phyloP scores from a whole-genome alignment of 2,113 vertebrate genomes.

The Dicerorhinus sumatrensis region DNA sequence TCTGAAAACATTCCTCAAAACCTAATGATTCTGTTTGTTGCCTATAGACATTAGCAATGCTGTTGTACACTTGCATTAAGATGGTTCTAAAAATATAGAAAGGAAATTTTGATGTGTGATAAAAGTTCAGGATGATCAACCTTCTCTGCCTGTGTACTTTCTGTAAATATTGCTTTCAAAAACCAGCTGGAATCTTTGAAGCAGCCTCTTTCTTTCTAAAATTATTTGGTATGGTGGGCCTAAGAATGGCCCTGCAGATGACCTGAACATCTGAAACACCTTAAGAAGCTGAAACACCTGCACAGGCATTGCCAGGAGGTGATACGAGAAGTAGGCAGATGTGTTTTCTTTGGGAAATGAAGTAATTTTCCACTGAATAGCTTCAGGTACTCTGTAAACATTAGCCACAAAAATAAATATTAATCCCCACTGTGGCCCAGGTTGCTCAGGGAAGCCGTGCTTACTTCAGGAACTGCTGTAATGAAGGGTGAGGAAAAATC shows the following conservation, averaged over 20 bases:
- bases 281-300: background rate
- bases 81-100: conserved; percentile 17
- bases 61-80: background rate
- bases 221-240: background rate
- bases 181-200: background rate
- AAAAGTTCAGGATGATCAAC: background rate
- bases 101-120: background rate
- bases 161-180: background rate
- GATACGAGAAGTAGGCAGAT: background rate
- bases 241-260: background rate
- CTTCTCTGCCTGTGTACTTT: background rate
- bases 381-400: background rate
- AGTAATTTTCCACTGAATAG: conserved; percentile 7
- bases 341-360: background rate
- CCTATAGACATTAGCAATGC: background rate
- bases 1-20: conserved; percentile 45
- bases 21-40: background rate
- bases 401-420: conserved; percentile 27
- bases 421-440: background rate
- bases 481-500: background rate
- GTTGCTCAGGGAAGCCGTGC: background rate
- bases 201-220: background rate
- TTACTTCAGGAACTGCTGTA: background rate
- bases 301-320: background rate
- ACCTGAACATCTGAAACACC: background rate